Evolutionary conservation across 2,113 vertebrate genomes (phyloP).

Genomic region (Columbina picui): DNA sequence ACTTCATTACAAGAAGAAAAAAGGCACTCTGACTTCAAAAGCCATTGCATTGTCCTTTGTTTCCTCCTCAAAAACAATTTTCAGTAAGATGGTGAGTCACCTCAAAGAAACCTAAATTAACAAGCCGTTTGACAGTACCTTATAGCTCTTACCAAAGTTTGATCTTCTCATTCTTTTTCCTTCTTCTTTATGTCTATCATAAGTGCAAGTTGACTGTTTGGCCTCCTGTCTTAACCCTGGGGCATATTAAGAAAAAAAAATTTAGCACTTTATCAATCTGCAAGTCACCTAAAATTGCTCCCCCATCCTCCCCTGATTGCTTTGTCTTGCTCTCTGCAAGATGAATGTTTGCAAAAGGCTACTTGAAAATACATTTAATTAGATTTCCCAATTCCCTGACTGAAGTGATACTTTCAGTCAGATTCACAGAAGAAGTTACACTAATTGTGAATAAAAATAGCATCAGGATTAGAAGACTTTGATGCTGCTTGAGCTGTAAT

Average conservation of each 20-base stretch:
- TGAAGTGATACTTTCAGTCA: neutral
- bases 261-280: neutral
- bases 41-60: neutral
- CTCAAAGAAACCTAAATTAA: slow-evolving; percentile 31
- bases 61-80: slow-evolving; percentile 49
- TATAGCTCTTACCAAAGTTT: neutral
- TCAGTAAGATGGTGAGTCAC: neutral
- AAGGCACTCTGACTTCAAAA: slow-evolving; percentile 56
- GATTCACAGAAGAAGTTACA: neutral
- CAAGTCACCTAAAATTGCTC: neutral
- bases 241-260: neutral
- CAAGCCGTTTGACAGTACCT: neutral
- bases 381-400: neutral
- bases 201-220: neutral
- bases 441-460: neutral
- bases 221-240: neutral
- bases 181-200: neutral
- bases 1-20: slow-evolving; percentile 39
- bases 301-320: accelerated
- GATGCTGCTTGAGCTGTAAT: neutral
- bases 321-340: neutral
- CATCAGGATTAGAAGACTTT: neutral
- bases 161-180: neutral
- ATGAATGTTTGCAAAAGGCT: neutral
- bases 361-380: neutral